Conservation (phyloP, 2,888 invertebrate genomes). For the Baronia brevicornis region DNA sequence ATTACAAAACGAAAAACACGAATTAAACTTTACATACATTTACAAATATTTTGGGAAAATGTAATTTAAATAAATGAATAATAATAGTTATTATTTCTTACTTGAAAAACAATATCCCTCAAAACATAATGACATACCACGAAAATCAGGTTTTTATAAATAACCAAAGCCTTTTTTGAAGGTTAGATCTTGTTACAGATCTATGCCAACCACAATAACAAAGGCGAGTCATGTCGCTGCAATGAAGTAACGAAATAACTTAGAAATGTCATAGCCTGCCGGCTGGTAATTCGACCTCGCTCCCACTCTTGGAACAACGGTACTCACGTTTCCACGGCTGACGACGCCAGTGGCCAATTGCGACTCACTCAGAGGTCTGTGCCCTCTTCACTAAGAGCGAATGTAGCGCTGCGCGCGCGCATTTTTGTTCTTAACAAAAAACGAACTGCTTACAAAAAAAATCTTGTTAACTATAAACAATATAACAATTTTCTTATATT, state of each 20-base stretch:
- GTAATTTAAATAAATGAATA: too few species aligned
- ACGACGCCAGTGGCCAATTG: constrained; percentile 46
- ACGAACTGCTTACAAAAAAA: constrained; percentile 24
- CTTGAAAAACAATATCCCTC: too few species aligned
- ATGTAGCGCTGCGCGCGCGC: constrained; percentile 42
- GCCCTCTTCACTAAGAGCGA: constrained; percentile 41
- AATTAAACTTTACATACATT: too few species aligned
- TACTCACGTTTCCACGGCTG: constrained; percentile 44
- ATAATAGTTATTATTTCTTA: too few species aligned
- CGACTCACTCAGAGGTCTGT: constrained; percentile 55
- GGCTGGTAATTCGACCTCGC: constrained; percentile 43
- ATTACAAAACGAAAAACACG: too few species aligned
- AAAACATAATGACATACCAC: too few species aligned
- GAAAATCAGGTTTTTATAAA: too few species aligned
- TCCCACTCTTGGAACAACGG: constrained; percentile 64
- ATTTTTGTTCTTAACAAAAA: too few species aligned
- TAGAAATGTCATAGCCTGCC: constrained; percentile 60
- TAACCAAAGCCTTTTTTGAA: too few species aligned
- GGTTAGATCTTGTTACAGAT: constrained; percentile 18
- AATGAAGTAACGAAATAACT: constrained; percentile 57
- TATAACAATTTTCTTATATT: constrained; percentile 12
- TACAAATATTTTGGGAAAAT: too few species aligned
- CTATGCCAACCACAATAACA: constrained; percentile 28
- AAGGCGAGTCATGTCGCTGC: constrained; percentile 47
- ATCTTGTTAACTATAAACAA: constrained; percentile 14